Evolutionary conservation across 2,113 vertebrate genomes (phyloP).

Genomic region (Takifugu flavidus): DNA sequence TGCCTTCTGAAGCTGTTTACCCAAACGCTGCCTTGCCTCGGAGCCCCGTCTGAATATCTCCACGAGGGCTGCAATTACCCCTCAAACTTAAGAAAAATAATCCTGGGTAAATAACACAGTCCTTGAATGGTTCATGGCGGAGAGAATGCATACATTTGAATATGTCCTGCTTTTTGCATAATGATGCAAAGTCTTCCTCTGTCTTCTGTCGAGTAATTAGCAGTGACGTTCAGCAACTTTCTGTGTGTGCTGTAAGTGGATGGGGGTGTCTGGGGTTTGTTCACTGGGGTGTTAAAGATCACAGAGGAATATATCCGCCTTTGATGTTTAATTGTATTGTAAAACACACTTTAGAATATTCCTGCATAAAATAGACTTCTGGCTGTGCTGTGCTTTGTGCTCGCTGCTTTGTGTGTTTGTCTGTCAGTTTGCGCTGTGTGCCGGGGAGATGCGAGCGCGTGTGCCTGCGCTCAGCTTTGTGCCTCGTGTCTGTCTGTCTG

Average conservation of each 20-base stretch:
- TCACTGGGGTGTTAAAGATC: slow-evolving; percentile 75
- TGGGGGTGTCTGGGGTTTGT: slow-evolving; percentile 64
- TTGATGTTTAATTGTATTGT: slow-evolving; percentile 84
- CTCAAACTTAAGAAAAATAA: slow-evolving; percentile 44
- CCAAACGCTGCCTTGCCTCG: slow-evolving; percentile 30
- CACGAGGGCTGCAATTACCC: slow-evolving; percentile 43
- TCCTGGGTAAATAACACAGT: slow-evolving; percentile 56
- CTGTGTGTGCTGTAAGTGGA: slow-evolving; percentile 64
- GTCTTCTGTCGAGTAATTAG: slow-evolving; percentile 75
- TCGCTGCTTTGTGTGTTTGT: slow-evolving; percentile 68
- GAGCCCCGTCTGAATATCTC: slow-evolving; percentile 22
- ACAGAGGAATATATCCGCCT: slow-evolving; percentile 79
- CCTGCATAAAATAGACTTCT: slow-evolving; percentile 75
- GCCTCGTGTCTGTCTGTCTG: slow-evolving; percentile 39
- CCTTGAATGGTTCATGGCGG: slow-evolving; percentile 51
- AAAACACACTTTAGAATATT: slow-evolving; percentile 81
- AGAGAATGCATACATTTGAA: slow-evolving; percentile 66
- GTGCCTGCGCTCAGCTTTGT: slow-evolving; percentile 34
- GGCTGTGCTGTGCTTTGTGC: slow-evolving; percentile 68
- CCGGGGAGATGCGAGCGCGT: slow-evolving; percentile 41
- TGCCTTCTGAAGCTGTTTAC: slow-evolving; percentile 35
- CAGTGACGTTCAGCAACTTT: slow-evolving; percentile 70
- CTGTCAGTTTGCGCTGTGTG: slow-evolving; percentile 55
- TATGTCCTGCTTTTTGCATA: slow-evolving; percentile 70
- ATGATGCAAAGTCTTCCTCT: slow-evolving; percentile 67